Evolutionary conservation across 2,888 invertebrate species (phyloP), one percentile per base, ranked within the genome.

Genomic region (Caenorhabditis macrosperma): DNA sequence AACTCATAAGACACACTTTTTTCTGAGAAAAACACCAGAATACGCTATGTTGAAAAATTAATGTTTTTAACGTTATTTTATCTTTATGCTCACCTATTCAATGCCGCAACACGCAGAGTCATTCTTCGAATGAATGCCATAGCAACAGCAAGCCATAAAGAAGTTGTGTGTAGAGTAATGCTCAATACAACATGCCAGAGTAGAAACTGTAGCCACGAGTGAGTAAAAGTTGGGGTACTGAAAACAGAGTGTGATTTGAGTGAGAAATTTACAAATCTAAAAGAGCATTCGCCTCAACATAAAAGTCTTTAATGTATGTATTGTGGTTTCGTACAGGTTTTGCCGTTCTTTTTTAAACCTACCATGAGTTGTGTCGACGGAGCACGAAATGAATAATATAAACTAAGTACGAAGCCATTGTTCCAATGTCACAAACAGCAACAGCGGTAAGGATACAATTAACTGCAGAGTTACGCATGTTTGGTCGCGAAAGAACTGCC

Each of bases 101-200:
- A 54, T 20, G 80, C 71, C 17, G 86, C 82, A 9, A 86, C 74
- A n/a, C 86, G 72, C 20, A 89, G 78, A n/a, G 89, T 87, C 89
- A 89, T 90, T 26, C 85, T 38, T 55, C 90, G 71, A 22, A 90
- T 81, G 72, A 90, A 88, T 12, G 90, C 89, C 88, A 90, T 87
- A n/a, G 83, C 85, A 1, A 90, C 90, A 17, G 88, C 87, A 38
- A 90, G 74, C 88, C 89, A 90, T 48, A 90, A 82, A 1, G 87
- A 86, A 28, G 88, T 87, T 10, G 88, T 88, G 81, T 90, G 90
- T 35, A 90, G 83, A 33, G 86, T 83, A 66, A 90, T 90, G 67
- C 82, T 82, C 61, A 87, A 63, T 50, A 88, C 86, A 28, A 87
- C 87, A 79, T 90, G 89, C 78, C 86, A 81, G 46, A 88, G 76